Base-by-base conservation (phyloP, 2,888 invertebrate genomes). In the Clistopyga incitator region DNA sequence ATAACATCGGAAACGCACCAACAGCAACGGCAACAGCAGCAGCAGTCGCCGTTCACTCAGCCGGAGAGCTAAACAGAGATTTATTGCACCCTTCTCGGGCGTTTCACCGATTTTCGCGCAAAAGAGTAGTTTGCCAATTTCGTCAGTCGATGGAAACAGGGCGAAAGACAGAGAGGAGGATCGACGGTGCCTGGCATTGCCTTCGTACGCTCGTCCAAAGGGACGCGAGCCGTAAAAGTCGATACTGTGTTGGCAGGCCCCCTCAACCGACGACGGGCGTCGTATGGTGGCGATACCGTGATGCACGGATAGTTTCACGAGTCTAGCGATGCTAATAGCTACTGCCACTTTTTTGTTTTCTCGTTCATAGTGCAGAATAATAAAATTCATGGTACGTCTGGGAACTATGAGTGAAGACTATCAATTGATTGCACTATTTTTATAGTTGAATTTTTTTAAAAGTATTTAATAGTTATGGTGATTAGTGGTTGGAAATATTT, bases 101-200 rank as follows among this genome's bases (percentile, higher is more conserved):
- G 87, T 88, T 88, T 88, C 87, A 88, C 87, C 87, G 88, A 88
- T 89, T 90, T 90, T 88, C 88, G 87, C 89, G 89, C 87, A 88
- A 88, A 89, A 88, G 84, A 87, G 86, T 82, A 80, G 83, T 84
- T 82, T 80, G 85, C 81, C 85, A 75, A 87, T 88, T 86, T 83
- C 78, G 64, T 80, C 74, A 68, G 68, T 74, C 65, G 42, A 6
- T 18, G 23, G 11, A 45, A 59, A 80, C 50, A 74, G 68, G 3
- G 47, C 11, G 45, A 75, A 34, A 75, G 75, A 67, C 29, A 67
- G 65, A 75, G 54, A 13, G 54, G 79, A 80, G 79, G 71, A 76
- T 47, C 56, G 78, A 78, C 75, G 75, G 74, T 74, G 78, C 59
- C 45, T 71, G 52, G 54, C 38, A 52, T 61, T 74, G 74, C 61